These are phyloP conservation scores for Amblyraja radiata DNA, from an alignment of 2,797 vertebrate genomes.

Conservation along the genomic window DNA sequence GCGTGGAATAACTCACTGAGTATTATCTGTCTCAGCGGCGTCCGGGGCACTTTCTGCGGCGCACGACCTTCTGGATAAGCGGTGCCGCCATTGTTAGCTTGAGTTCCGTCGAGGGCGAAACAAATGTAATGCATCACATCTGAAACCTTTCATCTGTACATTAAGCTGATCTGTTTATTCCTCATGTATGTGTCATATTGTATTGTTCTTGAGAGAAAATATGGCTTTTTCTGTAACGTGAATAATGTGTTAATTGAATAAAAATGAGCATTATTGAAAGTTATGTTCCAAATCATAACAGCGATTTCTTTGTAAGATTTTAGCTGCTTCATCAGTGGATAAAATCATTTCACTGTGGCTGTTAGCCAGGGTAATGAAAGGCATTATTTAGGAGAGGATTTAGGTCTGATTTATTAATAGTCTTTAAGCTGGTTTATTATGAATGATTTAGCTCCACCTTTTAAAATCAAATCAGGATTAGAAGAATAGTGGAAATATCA, in stretches of 20 bases:
- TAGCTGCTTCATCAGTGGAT: conserved; percentile 18
- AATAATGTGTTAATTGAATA: conserved; percentile 35
- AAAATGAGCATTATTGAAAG: conserved; percentile 7
- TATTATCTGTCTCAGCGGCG: too few relatives aligned
- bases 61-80: too few relatives aligned
- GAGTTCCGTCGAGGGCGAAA: too few relatives aligned
- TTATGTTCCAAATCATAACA: neutral
- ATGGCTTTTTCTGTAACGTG: neutral
- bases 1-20: too few relatives aligned
- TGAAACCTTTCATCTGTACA: neutral
- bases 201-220: conserved; percentile 5
- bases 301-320: neutral
- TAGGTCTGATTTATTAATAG: neutral
- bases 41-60: too few relatives aligned
- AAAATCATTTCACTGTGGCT: neutral
- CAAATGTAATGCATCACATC: too few relatives aligned
- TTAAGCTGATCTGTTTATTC: conserved; percentile 31
- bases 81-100: too few relatives aligned
- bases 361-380: conserved; percentile 6
- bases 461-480: neutral
- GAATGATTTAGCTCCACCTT: neutral
- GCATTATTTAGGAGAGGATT: neutral
- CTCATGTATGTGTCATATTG: neutral
- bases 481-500: neutral
- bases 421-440: conserved; percentile 1